Conservation (phyloP, 2,797 vertebrate genomes). For the Lateolabrax maculatus region DNA sequence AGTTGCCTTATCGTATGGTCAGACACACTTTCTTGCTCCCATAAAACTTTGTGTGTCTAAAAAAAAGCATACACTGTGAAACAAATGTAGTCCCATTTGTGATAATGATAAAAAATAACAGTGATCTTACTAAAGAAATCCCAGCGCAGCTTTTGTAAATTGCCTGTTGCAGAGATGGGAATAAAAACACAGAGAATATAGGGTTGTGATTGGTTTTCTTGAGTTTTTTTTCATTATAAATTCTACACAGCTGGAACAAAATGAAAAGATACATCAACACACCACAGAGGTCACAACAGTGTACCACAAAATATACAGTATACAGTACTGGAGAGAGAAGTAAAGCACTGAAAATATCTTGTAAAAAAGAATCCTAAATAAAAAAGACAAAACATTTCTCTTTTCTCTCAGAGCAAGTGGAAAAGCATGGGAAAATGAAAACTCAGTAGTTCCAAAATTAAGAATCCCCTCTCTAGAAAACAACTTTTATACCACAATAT, state of each 20-base stretch:
- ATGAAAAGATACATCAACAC: constrained; percentile 83
- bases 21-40: neutral
- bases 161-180: constrained; percentile 19
- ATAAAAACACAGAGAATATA: constrained; percentile 64
- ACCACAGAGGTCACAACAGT: constrained; percentile 83
- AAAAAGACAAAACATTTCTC: constrained; percentile 47
- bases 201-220: constrained; percentile 69
- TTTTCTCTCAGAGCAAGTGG: constrained; percentile 64
- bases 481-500: constrained; percentile 68
- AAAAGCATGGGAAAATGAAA: constrained; percentile 68
- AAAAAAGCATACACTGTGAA: neutral
- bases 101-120: constrained; percentile 1
- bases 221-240: constrained; percentile 81
- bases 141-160: neutral
- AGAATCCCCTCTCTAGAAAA: constrained; percentile 67
- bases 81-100: neutral
- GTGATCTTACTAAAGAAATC: neutral
- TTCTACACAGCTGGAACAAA: constrained; percentile 83
- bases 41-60: constrained; percentile 4
- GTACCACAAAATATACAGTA: constrained; percentile 89
- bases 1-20: neutral
- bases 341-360: constrained; percentile 77
- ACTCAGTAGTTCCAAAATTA: constrained; percentile 86
- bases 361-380: constrained; percentile 59
- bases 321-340: constrained; percentile 71